A percentile compares a stretch with the other conserved stretches of the same genome.
Conservation (phyloP, 64 coral and sea anemone genomes). For the Acropora tenuis region DNA sequence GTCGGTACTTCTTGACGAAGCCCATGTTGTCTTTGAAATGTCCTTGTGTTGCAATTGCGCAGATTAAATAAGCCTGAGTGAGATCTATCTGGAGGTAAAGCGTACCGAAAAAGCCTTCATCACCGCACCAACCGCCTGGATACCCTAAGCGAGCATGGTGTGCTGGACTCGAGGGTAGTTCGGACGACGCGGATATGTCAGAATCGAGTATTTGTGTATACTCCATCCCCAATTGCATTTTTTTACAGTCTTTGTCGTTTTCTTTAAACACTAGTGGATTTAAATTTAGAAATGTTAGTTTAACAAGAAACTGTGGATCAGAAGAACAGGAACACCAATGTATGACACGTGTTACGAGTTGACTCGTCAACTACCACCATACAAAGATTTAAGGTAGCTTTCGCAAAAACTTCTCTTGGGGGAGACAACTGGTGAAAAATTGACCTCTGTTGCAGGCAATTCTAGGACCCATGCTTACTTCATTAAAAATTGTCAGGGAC, state of each 20-base stretch:
- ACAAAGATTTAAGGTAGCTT: too few relatives aligned
- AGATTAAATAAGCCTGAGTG: neutral
- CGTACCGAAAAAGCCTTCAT: neutral
- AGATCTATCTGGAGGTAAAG: neutral
- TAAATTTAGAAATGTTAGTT: too few relatives aligned
- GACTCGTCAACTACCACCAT: too few relatives aligned
- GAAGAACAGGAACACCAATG: too few relatives aligned
- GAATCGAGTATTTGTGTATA: neutral
- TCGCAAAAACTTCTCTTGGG: too few relatives aligned
- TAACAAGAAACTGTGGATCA: too few relatives aligned
- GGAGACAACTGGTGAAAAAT: too few relatives aligned
- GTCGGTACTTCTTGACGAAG: neutral
- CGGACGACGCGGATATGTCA: neutral
- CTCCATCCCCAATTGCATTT: neutral
- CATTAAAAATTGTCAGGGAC: too few relatives aligned
- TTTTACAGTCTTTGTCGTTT: neutral
- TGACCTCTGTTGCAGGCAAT: too few relatives aligned
- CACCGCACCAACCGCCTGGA: neutral
- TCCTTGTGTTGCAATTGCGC: slow-evolving; percentile 8
- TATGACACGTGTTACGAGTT: too few relatives aligned
- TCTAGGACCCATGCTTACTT: too few relatives aligned
- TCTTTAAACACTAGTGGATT: too few relatives aligned
- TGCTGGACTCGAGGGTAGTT: neutral
- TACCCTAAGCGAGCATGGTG: neutral
- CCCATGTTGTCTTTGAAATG: neutral